Evolutionary conservation across 2,113 vertebrate species (phyloP).

Genomic region (Podiceps cristatus): DNA sequence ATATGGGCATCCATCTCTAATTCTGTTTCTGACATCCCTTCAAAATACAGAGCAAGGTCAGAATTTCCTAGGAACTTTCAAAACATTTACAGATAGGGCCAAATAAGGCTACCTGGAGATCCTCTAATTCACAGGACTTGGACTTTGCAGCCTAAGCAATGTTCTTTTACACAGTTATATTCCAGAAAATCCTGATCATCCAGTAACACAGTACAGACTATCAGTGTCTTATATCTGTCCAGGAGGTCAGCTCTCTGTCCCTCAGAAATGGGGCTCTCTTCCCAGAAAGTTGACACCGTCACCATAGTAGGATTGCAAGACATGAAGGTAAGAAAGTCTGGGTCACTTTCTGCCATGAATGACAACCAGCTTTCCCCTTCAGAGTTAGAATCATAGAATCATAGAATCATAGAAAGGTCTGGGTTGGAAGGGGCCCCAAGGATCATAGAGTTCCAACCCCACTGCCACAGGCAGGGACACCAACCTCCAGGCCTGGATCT

Average conservation of each 20-base stretch:
- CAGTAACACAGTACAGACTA: not conserved
- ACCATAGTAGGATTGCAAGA: not conserved
- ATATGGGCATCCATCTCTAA: not conserved
- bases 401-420: no score
- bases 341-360: not conserved
- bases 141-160: not conserved
- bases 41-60: not conserved
- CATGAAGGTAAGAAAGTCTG: not conserved
- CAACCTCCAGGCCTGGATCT: no score
- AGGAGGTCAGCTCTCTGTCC: not conserved
- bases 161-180: not conserved
- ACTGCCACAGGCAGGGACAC: no score
- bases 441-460: no score
- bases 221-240: not conserved
- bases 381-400: no score
- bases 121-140: not conserved
- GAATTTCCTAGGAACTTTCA: not conserved
- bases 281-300: no score
- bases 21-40: not conserved
- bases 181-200: not conserved
- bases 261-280: not conserved
- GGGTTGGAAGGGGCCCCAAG: no score
- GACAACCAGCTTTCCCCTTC: not conserved
- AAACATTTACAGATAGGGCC: not conserved
- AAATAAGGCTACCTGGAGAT: not conserved